Conservation (phyloP, 1,140 invertebrate species). For the Aphis gossypii region DNA sequence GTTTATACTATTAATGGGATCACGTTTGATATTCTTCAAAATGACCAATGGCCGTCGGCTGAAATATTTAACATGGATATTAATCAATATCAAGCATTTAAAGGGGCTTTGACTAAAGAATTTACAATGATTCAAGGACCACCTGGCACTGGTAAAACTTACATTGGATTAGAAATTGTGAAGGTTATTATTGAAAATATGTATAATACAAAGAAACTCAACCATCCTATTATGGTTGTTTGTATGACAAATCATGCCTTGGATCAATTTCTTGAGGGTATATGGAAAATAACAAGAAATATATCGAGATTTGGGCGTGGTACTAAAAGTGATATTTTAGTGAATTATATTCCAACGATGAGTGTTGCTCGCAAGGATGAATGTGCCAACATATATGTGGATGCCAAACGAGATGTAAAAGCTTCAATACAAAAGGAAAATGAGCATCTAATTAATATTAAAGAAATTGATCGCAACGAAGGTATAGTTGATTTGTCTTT, state of each 20-base stretch:
- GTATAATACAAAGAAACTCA: conserved; percentile 59
- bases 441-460: background rate
- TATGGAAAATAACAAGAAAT: conserved; percentile 50
- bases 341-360: background rate
- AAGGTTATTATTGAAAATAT: conserved; percentile 69
- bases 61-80: conserved; percentile 66
- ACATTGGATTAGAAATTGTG: conserved; percentile 73
- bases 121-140: conserved; percentile 80
- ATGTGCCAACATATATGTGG: conserved; percentile 15
- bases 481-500: conserved; percentile 30
- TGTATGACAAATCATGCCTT: conserved; percentile 88
- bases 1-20: background rate
- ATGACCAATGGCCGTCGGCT: conserved; percentile 64
- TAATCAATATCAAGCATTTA: conserved; percentile 69
- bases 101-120: conserved; percentile 70
- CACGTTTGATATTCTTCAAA: conserved; percentile 61
- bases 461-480: conserved; percentile 3
- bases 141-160: conserved; percentile 83
- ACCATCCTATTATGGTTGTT: conserved; percentile 75
- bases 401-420: background rate
- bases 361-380: background rate
- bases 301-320: conserved; percentile 43
- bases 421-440: background rate
- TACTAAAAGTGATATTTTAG: conserved; percentile 49
- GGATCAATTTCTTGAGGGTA: conserved; percentile 83